Evolutionary conservation across 2,888 invertebrate genomes (phyloP), one percentile per base, ranked within the genome.

Genomic region (Cacoxenus indagator): DNA sequence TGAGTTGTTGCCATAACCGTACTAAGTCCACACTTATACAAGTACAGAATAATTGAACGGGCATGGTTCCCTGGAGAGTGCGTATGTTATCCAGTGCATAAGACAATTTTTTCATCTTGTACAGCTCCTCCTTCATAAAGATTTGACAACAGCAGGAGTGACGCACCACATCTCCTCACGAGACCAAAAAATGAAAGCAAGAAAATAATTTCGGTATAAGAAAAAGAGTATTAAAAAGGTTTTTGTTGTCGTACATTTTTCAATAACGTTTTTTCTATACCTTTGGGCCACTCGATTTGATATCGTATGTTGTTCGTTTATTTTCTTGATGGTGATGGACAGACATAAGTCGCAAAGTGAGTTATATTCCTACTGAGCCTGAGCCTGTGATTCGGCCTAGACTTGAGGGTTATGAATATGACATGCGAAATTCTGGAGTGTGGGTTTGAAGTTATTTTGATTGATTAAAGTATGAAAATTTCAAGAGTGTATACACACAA

Each of bases 221-320:
- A 46, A 48, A 77, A 76, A 74, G 72, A 80, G 78, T 80, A 80
- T 82, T 78, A 80, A 82, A 80, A 82, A 82, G 81, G 81, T 80
- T 82, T 74, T 72, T 64, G 57, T 65, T 71, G 80, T 77, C 80
- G 80, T 78, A 76, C 51, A 73, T 69, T 68, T 64, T 54, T 67
- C 62, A 57, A 29, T 17, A 43, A 27, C 27, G 4, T n/a, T 14
- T 2, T 22, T 17, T 22, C 17, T 51, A 8, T 55, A 8, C 4
- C 54, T 24, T 54, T 54, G 4, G 54, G 48, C 19, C 48, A 6
- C 48, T 17, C 19, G 48, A 48, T 17, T 48, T 17, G 48, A n/a
- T 59, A 31, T 31, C 22, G 59, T 17, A n/a, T 31, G 48, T 37
- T 37, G 48, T 17, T n/a, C n/a, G n/a, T n/a, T n/a, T n/a, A n/a